Evolutionary conservation across 2,888 invertebrate species (phyloP), one percentile per base, ranked within the genome.

Genomic region (Patella depressa): DNA sequence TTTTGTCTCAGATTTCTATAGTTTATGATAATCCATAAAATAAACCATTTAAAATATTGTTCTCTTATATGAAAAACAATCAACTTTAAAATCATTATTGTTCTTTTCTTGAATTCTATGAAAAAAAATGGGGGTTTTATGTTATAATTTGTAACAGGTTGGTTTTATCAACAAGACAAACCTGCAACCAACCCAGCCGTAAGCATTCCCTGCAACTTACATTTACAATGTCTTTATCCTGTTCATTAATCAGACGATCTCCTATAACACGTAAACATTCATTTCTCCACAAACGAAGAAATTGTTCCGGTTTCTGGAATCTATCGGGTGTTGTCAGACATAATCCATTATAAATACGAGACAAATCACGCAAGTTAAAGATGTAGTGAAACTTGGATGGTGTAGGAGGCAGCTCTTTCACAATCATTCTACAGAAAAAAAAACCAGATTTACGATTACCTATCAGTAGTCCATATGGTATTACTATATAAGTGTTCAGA

Each of bases 311-410:
- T 76, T 93, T 94, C 74, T 93, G 93, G 91, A 95, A 96, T 88
- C 94, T 94, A 81, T 93, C 94, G 0, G 96, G 95, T 69, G 94
- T 94, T 14, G 96, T 96, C 80, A 95, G 94, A 77, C 95, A 94
- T 89, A 98, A 91, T 0, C 98, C 97, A 17, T 95, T 95, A 84
- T 94, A 95, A 80, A 98, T 94, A 78, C 97, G 94, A 0, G 97
- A 97, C 84, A 98, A 92, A 92, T 98, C 98, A 72, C 97, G 94
- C 91, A 98, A 94, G 92, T 97, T 97, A 93, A 97, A 98, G 84
- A 97, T 96, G 92, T 98, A 98, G 93, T 98, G 97, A 92, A 98
- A 98, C 92, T 96, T 97, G 7, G 95, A 95, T 0, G 98, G 98
- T 0, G 97, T 98, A 2, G 97, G 97, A 0, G 97, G 96, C 76